phyloP scores from a whole-genome alignment of 2,113 vertebrate genomes.

The Pedionomus torquatus region DNA sequence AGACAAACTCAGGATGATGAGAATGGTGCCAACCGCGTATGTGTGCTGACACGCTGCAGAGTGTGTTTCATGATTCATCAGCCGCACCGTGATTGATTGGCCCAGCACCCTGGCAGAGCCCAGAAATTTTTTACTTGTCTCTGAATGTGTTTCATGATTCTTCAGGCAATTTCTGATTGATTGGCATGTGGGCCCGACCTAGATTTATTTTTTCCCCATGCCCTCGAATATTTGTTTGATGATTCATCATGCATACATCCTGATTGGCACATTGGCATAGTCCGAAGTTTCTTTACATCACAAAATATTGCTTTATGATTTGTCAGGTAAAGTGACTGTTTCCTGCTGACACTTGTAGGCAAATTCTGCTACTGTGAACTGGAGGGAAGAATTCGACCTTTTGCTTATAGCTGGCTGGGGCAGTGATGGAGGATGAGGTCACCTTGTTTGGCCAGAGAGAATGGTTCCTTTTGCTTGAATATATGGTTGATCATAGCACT shows the following conservation, averaged over 20 bases:
- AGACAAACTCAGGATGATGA: constrained; percentile 66
- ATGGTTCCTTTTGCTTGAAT: neutral
- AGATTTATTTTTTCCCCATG: neutral
- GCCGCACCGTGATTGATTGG: constrained; percentile 54
- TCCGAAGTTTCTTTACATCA: constrained; percentile 23
- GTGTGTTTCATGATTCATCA: constrained; percentile 70
- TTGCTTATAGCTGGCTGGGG: neutral
- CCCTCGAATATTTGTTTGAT: constrained; percentile 12
- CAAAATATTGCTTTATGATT: constrained; percentile 39
- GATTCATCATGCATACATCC: neutral
- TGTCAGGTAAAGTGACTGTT: constrained; percentile 42
- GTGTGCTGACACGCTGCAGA: constrained; percentile 63
- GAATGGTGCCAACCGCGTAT: constrained; percentile 34
- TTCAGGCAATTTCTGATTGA: constrained; percentile 56
- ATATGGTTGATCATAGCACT: rapidly evolving
- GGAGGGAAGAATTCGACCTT: neutral
- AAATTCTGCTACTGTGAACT: neutral
- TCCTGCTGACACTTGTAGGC: neutral
- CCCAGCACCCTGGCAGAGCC: constrained; percentile 39
- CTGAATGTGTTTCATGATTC: constrained; percentile 6
- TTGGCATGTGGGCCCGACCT: neutral
- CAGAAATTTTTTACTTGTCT: constrained; percentile 44
- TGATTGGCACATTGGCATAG: constrained; percentile 47
- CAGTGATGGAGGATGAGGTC: neutral
- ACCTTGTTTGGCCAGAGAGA: neutral